A percentile compares a stretch with the other conserved stretches of the same genome.
phyloP scores from a whole-genome alignment of 2,888 invertebrate species.

The Andrena fulva region DNA sequence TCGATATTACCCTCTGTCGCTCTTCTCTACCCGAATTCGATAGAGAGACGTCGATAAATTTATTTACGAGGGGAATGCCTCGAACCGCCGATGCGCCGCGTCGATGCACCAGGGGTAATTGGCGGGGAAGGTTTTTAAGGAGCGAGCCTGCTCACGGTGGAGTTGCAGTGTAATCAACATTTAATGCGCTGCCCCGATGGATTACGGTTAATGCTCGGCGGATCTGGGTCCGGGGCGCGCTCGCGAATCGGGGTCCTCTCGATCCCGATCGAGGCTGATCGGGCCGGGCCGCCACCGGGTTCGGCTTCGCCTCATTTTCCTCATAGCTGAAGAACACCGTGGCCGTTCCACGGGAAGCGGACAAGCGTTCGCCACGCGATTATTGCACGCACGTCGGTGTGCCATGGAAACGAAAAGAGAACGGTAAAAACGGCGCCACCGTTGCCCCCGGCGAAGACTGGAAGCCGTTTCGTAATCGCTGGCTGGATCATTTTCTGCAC shows the following conservation, averaged over 20 bases:
- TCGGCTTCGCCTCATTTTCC: conserved; percentile 57
- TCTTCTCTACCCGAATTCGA: conserved; percentile 6
- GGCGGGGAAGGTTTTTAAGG: conserved; percentile 13
- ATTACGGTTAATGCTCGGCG: conserved; percentile 1
- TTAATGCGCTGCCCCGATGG: conserved; percentile 7
- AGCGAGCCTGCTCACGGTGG: background rate
- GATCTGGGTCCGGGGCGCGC: background rate
- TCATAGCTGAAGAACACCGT: conserved; percentile 53
- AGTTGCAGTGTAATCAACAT: conserved; percentile 13
- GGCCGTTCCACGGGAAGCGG: conserved; percentile 70
- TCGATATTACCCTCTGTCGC: conserved; percentile 24
- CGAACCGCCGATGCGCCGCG: background rate
- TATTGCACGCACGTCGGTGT: conserved; percentile 49
- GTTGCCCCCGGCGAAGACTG: conserved; percentile 81
- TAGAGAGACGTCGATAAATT: conserved; percentile 31
- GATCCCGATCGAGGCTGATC: conserved; percentile 1
- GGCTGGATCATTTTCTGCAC: conserved; percentile 84
- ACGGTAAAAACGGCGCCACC: conserved; percentile 74
- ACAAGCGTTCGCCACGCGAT: conserved; percentile 63
- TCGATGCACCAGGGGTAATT: conserved; percentile 14
- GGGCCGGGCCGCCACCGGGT: background rate
- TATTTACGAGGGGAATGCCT: conserved; percentile 11
- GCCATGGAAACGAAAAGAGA: conserved; percentile 73
- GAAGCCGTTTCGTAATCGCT: conserved; percentile 84
- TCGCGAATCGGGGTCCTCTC: background rate